Base-by-base conservation (phyloP, 2,888 invertebrate genomes). In the Sympetrum striolatum region DNA sequence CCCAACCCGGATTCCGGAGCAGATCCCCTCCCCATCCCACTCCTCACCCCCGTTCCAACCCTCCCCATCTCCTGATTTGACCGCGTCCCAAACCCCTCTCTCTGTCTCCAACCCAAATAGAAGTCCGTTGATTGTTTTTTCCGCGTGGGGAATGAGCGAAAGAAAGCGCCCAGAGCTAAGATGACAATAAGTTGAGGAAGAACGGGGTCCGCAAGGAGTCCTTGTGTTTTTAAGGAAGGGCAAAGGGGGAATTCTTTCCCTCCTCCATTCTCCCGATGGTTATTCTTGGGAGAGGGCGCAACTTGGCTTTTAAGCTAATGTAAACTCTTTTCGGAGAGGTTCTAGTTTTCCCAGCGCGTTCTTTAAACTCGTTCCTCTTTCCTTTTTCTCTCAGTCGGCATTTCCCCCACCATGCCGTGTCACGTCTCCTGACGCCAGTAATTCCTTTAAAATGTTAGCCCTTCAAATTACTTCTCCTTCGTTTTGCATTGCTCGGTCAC, bases 241-340 rank as follows among this genome's bases (percentile, higher is more conserved):
- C n/a, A n/a, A 64, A 64, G 44, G 64, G 64, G 64, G n/a, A n/a
- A 8, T 64, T 64, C 64, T 64, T 64, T 64, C 64, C 22, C 22
- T 80, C 37, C 80, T 80, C 37, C 22, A 25, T 80, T 80, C 35
- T 18, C 80, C 37, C 31, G 35, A 35, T 37, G 80, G 80, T 35
- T 80, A 80, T 80, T 80, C 80, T 80, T n/a, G n/a, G 80, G 80
- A 80, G 80, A 39, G 35, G 80, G 39, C 39, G 44, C 39, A 80
- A 80, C 80, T 80, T 80, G 39, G 80, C 80, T 80, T 80, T 80
- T 80, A 80, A 80, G 80, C 80, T 80, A 80, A 80, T 80, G 80
- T 80, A 39, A 80, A 80, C 37, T 80, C 80, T 80, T n/a, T 53
- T 14, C 80, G 44, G 44, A 80, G 22, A 80, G 39, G 37, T 37